Percentiles rank a stretch among this genome's conserved stretches.
phyloP scores from a whole-genome alignment of 2,797 vertebrate species.

The Helicolenus hilgendorfi region DNA sequence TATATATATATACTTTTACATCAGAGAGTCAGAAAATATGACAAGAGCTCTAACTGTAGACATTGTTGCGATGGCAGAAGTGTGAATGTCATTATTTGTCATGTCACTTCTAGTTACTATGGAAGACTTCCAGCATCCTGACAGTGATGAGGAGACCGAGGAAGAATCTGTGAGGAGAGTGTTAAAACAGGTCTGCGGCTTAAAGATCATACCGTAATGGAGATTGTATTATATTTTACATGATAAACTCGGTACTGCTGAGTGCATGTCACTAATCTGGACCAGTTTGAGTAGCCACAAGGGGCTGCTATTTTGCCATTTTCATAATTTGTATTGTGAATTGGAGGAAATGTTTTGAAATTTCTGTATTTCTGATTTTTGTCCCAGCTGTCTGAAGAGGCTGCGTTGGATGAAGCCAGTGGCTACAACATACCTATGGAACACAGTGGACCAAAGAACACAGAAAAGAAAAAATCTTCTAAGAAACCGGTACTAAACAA shows the following conservation, averaged over 20 bases:
- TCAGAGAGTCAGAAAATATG: not conserved
- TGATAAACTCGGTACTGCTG: not conserved
- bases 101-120: constrained; percentile 90
- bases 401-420: constrained; percentile 94
- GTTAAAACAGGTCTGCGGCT: constrained; percentile 91
- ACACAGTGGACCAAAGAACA: constrained; percentile 84
- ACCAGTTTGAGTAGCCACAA: constrained; percentile 58
- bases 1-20: not conserved
- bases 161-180: constrained; percentile 94
- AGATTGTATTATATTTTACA: not conserved
- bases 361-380: not conserved
- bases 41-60: not conserved
- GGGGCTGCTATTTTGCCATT: constrained; percentile 72
- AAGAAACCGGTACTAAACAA: constrained; percentile 78
- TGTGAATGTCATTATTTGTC: constrained; percentile 7
- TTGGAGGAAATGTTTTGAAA: not conserved
- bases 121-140: constrained; percentile 90
- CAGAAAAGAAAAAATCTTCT: constrained; percentile 68
- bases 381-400: constrained; percentile 95
- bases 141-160: constrained; percentile 96
- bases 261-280: not conserved
- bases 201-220: not conserved
- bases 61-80: not conserved
- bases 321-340: constrained; percentile 23
- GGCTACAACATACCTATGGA: constrained; percentile 95